Conservation (phyloP, 1,140 invertebrate species). For the Aphis gossypii region DNA sequence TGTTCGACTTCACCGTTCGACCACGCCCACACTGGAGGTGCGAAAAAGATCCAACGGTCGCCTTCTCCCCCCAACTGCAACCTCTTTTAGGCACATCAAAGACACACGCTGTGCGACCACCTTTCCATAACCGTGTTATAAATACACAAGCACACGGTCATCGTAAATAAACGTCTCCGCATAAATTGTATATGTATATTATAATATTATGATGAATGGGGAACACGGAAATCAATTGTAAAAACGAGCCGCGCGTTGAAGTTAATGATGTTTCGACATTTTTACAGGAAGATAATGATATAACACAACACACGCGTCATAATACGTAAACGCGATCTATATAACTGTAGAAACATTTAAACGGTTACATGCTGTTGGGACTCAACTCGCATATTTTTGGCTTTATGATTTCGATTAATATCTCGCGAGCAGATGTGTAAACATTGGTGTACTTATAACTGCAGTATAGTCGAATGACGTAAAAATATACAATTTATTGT, state of each 20-base stretch:
- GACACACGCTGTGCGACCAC: constrained; percentile 55
- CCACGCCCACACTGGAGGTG: constrained; percentile 47
- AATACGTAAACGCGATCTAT: not conserved
- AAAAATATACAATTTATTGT: no score
- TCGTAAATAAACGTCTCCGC: not conserved
- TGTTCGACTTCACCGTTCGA: constrained; percentile 32
- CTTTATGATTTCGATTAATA: not conserved
- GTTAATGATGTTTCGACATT: constrained; percentile 34
- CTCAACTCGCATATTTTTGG: no score
- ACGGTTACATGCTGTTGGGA: not conserved
- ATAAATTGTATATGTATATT: not conserved
- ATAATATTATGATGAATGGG: not conserved
- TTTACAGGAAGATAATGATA: not conserved
- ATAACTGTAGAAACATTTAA: not conserved
- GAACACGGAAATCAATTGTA: not conserved
- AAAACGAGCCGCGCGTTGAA: not conserved
- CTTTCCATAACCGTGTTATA: constrained; percentile 9
- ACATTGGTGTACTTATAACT: no score
- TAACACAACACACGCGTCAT: not conserved
- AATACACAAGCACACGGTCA: not conserved
- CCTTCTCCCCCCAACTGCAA: not conserved
- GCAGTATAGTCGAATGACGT: no score
- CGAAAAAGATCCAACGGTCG: constrained; percentile 54
- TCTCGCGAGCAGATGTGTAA: no score
- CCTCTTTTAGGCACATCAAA: not conserved